Evolutionary conservation across 1,140 invertebrate genomes (phyloP).

Genomic region (Cydia amplana): DNA sequence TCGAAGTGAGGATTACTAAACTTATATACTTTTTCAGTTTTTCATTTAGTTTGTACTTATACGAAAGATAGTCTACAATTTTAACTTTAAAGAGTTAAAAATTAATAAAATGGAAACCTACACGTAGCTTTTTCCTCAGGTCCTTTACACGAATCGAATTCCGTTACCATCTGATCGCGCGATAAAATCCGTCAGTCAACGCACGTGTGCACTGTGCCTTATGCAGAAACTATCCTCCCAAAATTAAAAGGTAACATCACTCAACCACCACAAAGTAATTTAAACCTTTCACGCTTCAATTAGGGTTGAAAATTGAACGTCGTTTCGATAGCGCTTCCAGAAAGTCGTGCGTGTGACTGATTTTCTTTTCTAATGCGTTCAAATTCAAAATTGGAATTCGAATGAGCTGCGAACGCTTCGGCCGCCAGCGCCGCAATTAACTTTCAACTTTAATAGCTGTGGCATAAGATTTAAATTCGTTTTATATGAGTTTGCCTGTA

Average conservation of each 20-base stretch:
- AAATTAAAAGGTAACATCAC: background rate
- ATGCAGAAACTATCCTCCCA: conserved; percentile 20
- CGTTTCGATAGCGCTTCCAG: background rate
- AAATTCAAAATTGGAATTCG: conserved; percentile 24
- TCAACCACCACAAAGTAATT: background rate
- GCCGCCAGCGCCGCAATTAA: background rate
- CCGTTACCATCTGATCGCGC: conserved; percentile 43
- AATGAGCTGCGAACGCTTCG: background rate
- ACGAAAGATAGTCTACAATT: too few species aligned
- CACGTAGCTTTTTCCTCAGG: conserved; percentile 1
- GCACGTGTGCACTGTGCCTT: conserved; percentile 42
- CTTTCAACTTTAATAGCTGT: background rate
- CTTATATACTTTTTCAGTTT: too few species aligned
- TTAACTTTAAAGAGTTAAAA: background rate
- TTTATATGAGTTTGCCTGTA: conserved; percentile 6
- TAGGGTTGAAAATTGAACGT: background rate
- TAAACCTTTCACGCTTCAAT: background rate
- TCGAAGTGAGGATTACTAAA: too few species aligned
- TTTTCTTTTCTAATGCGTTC: conserved; percentile 32
- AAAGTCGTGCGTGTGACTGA: background rate
- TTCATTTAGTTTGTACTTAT: too few species aligned
- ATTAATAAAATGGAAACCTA: background rate
- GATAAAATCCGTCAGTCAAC: conserved; percentile 41
- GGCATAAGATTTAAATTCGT: background rate
- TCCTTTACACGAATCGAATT: conserved; percentile 38